Evolutionary conservation across 1,140 invertebrate species (phyloP).

Genomic region (Pararge aegeria): DNA sequence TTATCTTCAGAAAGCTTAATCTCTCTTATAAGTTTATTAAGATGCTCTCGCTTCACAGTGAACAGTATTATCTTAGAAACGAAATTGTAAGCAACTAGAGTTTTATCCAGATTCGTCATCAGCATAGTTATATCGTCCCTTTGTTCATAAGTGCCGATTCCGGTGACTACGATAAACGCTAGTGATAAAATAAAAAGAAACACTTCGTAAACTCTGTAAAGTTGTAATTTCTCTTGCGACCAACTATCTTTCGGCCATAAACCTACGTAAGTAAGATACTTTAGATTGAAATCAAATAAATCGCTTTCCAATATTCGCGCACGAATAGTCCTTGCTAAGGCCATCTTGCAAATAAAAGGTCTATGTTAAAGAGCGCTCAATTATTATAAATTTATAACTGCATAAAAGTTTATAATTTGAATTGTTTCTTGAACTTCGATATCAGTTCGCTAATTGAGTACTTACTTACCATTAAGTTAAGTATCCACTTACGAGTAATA

Average conservation of each 20-base stretch:
- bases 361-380: not conserved
- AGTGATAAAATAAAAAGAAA: constrained; percentile 40
- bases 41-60: constrained; percentile 38
- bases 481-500: no score
- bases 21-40: constrained; percentile 43
- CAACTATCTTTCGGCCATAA: constrained; percentile 56
- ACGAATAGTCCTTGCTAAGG: constrained; percentile 26
- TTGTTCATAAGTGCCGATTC: constrained; percentile 47
- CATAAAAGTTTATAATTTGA: constrained; percentile 12
- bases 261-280: constrained; percentile 53
- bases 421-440: constrained; percentile 9
- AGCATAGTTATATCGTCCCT: constrained; percentile 39
- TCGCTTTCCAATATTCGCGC: constrained; percentile 24
- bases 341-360: constrained; percentile 37
- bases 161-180: constrained; percentile 45
- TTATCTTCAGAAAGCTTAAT: constrained; percentile 55
- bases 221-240: constrained; percentile 13
- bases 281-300: constrained; percentile 61
- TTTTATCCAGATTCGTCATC: constrained; percentile 55
- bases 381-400: constrained; percentile 2
- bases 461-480: no score
- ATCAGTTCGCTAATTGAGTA: no score
- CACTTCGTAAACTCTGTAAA: constrained; percentile 52
- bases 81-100: constrained; percentile 53
- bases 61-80: constrained; percentile 53